Evolutionary conservation across 2,888 invertebrate genomes (phyloP), one percentile per base, ranked within the genome.

Genomic region (Diloba caeruleocephala): DNA sequence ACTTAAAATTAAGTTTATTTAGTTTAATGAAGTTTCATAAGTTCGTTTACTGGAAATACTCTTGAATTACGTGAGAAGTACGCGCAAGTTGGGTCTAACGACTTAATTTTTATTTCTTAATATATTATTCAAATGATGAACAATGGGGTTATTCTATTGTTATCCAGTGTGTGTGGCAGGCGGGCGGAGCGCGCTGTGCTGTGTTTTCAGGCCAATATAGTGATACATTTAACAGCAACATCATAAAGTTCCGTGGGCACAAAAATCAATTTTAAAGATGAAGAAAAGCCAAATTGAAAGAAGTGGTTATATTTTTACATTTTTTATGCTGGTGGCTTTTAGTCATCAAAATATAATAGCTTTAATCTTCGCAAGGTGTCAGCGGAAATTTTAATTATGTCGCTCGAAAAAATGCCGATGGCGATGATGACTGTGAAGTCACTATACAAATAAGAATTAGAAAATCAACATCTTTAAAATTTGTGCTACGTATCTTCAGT

Each of bases 341-440:
- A 73, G 78, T 84, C 81, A 80, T 84, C 82, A 82, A 79, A 82
- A 76, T 74, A 72, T 80, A 81, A 84, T 78, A 79, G 77, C 74
- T 78, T 78, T 80, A 82, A 79, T 79, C 72, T 78, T 73, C 50
- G 42, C 66, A 67, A 71, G 77, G 80, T 77, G 86, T 86, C 85
- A 85, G 84, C 85, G 74, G 71, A 84, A 85, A 84, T 85, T 85
- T 87, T 87, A 88, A 88, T 88, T 87, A 85, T 85, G 81, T 78
- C 77, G 65, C 71, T 56, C 62, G 64, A 71, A 80, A 83, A 85
- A 83, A 84, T 76, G 64, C 44, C 54, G 52, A 63, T 54, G 61
- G 69, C 57, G 71, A 66, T 62, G 81, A 82, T 79, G 84, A 83
- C 78, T 83, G 46, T 36, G 17, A 13, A 14, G 13, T 0, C 33